A percentile compares a stretch with the other conserved stretches of the same genome.
These are phyloP conservation scores for Amblyopsis hoosieri DNA, from an alignment of 2,797 vertebrate genomes.

Conservation along the genomic window DNA sequence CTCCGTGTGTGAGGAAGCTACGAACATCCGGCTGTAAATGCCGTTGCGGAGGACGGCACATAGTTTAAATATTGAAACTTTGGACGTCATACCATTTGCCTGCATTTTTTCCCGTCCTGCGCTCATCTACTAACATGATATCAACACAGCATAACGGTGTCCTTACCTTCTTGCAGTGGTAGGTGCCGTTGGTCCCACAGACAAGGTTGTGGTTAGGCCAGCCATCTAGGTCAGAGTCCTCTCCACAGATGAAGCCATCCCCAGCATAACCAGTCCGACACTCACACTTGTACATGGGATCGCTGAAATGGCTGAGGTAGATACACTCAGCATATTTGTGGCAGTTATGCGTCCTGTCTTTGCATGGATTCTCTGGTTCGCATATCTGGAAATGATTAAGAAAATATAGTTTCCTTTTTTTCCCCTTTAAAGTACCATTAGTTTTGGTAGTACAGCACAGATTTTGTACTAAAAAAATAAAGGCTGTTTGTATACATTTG, in stretches of 20 bases:
- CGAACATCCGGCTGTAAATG: too few species aligned
- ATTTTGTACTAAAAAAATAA: conserved; percentile 26
- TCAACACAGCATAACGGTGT: neutral
- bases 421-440: neutral
- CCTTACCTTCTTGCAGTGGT: conserved; percentile 92
- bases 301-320: conserved; percentile 94
- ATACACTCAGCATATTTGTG: conserved; percentile 92
- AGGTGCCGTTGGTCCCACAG: conserved; percentile 90
- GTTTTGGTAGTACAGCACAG: neutral
- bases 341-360: conserved; percentile 92
- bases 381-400: conserved; percentile 80
- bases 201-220: conserved; percentile 96
- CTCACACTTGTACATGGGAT: conserved; percentile 97
- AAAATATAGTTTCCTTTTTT: neutral
- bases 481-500: conserved; percentile 56
- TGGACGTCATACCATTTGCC: too few species aligned
- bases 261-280: conserved; percentile 95
- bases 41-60: too few species aligned
- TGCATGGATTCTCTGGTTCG: conserved; percentile 95
- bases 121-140: too few species aligned
- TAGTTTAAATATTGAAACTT: too few species aligned
- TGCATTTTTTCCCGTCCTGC: too few species aligned
- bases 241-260: conserved; percentile 93
- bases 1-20: too few species aligned
- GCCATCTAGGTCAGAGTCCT: conserved; percentile 97